Evolutionary conservation across 2,888 invertebrate species (phyloP).

Genomic region (Polydrusus cervinus): DNA sequence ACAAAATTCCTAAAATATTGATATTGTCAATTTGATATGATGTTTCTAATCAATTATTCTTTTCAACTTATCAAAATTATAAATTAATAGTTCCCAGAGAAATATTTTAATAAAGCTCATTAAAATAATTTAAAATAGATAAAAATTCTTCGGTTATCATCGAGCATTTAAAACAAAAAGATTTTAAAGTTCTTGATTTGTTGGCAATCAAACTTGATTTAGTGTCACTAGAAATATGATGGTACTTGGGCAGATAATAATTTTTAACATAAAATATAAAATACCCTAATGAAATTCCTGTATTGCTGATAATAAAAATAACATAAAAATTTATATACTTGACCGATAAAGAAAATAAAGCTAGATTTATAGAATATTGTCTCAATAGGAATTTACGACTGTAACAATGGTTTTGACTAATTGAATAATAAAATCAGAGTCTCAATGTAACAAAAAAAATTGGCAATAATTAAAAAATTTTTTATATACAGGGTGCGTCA

Average conservation of each 20-base stretch:
- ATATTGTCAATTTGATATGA: too few species aligned
- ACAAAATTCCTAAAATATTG: too few species aligned
- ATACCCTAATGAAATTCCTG: slow-evolving; percentile 10
- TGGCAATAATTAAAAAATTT: too few species aligned
- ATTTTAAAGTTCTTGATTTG: slow-evolving; percentile 3
- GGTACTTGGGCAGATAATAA: slow-evolving; percentile 4
- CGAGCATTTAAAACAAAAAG: too few species aligned
- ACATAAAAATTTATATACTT: slow-evolving; percentile 35
- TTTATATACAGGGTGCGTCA: too few species aligned
- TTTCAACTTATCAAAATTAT: too few species aligned
- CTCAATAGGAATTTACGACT: slow-evolving; percentile 23
- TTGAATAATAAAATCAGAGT: slow-evolving; percentile 3
- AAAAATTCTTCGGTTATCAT: too few species aligned
- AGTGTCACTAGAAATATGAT: slow-evolving; percentile 7
- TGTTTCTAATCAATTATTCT: too few species aligned
- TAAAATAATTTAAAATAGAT: too few species aligned
- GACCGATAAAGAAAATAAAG: slow-evolving; percentile 22
- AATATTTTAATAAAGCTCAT: too few species aligned
- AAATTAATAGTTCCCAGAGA: too few species aligned
- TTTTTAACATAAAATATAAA: slow-evolving; percentile 18
- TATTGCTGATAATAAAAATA: slow-evolving; percentile 27
- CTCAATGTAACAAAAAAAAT: too few species aligned
- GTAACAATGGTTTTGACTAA: slow-evolving; percentile 16
- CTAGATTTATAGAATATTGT: slow-evolving; percentile 12
- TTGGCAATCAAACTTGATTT: slow-evolving; percentile 7